Percentiles rank a stretch among this genome's conserved stretches.
Conservation (phyloP, 2,888 invertebrate species). For the Drosophila phalerata region DNA sequence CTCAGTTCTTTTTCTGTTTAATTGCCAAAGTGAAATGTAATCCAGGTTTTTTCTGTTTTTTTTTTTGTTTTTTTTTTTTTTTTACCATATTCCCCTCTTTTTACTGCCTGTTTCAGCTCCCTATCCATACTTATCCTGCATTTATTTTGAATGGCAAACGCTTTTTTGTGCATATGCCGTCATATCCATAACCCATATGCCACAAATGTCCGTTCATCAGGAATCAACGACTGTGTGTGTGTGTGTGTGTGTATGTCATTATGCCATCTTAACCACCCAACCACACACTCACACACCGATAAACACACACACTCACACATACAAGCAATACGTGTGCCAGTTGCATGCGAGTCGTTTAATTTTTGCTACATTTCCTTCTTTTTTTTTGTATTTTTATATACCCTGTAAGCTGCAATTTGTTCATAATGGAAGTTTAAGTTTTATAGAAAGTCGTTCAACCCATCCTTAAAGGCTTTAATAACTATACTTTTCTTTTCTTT, state of each 20-base stretch:
- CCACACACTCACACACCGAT: conserved; percentile 4
- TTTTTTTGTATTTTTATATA: conserved; percentile 13
- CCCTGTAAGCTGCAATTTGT: conserved; percentile 3
- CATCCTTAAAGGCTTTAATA: no score
- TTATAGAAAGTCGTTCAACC: no score
- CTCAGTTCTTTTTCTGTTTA: conserved; percentile 46
- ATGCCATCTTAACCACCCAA: conserved; percentile 23
- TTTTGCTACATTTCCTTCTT: conserved; percentile 61
- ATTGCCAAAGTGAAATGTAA: conserved; percentile 70
- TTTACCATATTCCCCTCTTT: not conserved
- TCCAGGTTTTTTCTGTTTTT: conserved; percentile 44
- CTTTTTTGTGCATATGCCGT: conserved; percentile 48
- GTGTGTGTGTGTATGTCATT: conserved; percentile 19
- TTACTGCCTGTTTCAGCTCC: not conserved
- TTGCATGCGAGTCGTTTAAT: conserved; percentile 69
- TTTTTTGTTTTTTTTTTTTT: not conserved
- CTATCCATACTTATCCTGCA: conserved; percentile 20
- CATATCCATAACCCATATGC: conserved; percentile 64
- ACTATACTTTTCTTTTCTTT: no score
- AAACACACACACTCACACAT: conserved; percentile 17
- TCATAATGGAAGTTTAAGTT: not conserved
- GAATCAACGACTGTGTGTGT: conserved; percentile 7
- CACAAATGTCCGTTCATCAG: conserved; percentile 68
- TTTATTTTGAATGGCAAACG: conserved; percentile 53
- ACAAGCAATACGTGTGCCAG: conserved; percentile 40